phyloP scores from a whole-genome alignment of 2,888 invertebrate species.

The Eurytoma adleriae region DNA sequence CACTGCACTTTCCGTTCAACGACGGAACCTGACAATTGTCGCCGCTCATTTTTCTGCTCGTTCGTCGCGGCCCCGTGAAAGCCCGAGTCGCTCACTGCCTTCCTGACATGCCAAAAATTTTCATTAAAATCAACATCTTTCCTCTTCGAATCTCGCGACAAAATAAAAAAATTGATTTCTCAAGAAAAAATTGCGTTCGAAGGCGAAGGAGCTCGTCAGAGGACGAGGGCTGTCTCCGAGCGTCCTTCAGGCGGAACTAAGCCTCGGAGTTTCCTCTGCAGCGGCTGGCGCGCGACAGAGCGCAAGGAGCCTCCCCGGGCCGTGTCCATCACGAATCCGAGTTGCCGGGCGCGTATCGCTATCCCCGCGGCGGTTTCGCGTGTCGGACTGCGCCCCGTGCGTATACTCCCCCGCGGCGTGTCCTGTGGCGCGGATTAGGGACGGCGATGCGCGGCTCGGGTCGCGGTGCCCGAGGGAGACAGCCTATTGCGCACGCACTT shows the following conservation, averaged over 20 bases:
- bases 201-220: too few relatives aligned
- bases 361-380: not conserved
- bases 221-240: too few relatives aligned
- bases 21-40: not conserved
- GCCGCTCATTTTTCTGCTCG: constrained; percentile 12
- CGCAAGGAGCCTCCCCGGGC: not conserved
- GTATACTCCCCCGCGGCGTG: not conserved
- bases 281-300: not conserved
- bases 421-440: not conserved
- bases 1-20: not conserved
- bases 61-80: not conserved
- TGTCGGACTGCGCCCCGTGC: not conserved
- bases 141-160: not conserved
- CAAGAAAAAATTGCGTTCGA: too few relatives aligned
- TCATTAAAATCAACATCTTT: not conserved
- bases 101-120: not conserved
- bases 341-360: not conserved
- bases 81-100: not conserved
- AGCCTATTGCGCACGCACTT: not conserved
- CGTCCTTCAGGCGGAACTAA: too few relatives aligned
- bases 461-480: too few relatives aligned
- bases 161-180: not conserved
- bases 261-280: not conserved
- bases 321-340: not conserved
- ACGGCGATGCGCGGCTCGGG: not conserved